Percentiles rank a stretch among this genome's conserved stretches.
These are phyloP conservation scores for Mythimna pallens DNA, from an alignment of 2,888 invertebrate genomes.

Conservation along the genomic window DNA sequence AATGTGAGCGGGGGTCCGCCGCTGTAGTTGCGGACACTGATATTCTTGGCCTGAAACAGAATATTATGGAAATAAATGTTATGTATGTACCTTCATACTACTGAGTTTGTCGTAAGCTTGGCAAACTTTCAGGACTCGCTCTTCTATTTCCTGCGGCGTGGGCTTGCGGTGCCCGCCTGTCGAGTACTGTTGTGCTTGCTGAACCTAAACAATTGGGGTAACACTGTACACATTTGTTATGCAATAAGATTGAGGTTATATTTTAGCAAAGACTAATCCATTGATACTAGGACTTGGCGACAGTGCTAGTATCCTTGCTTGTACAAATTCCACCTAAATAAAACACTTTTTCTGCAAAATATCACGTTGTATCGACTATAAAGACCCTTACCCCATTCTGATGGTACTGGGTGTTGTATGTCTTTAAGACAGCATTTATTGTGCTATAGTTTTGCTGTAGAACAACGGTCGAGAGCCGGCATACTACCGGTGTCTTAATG, in stretches of 20 bases:
- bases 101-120: constrained; percentile 97
- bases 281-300: neutral
- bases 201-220: constrained; percentile 86
- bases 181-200: constrained; percentile 78
- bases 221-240: constrained; percentile 87
- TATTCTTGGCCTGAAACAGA: constrained; percentile 92
- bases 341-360: constrained; percentile 43
- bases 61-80: constrained; percentile 77
- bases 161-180: constrained; percentile 86
- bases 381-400: constrained; percentile 83
- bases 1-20: constrained; percentile 94
- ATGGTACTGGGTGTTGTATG: constrained; percentile 72
- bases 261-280: constrained; percentile 37
- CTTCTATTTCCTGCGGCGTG: constrained; percentile 92
- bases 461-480: constrained; percentile 84
- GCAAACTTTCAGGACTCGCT: constrained; percentile 96
- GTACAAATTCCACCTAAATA: constrained; percentile 6
- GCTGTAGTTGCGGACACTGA: constrained; percentile 94
- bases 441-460: constrained; percentile 83
- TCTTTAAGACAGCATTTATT: constrained; percentile 75
- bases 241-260: constrained; percentile 89
- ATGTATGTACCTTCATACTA: constrained; percentile 94
- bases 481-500: constrained; percentile 83
- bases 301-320: neutral
- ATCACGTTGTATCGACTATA: constrained; percentile 71